These are phyloP conservation scores for Paratrypauchen microcephalus DNA, from an alignment of 2,797 vertebrate species.

Conservation along the genomic window DNA sequence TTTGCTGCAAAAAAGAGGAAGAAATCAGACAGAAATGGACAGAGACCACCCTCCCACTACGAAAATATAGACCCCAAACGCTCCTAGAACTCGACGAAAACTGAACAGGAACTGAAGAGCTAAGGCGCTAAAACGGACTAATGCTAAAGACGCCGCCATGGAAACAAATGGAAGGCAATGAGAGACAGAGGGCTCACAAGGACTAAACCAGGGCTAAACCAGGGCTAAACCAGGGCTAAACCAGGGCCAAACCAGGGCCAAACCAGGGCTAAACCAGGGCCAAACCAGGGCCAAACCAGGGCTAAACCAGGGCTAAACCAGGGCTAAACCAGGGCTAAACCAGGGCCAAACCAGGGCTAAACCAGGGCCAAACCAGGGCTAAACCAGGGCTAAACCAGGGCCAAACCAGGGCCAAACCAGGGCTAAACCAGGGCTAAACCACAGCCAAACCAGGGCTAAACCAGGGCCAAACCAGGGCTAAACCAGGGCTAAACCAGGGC, in stretches of 20 bases:
- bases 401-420: background rate
- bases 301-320: background rate
- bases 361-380: background rate
- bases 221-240: background rate
- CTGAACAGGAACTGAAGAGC: background rate
- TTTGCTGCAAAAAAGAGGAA: slow-evolving; percentile 42
- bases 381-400: background rate
- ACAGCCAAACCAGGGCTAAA: background rate
- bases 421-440: background rate
- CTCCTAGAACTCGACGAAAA: background rate
- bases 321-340: background rate
- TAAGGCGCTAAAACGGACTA: background rate
- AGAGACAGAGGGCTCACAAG: background rate
- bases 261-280: background rate
- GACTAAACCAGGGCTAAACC: background rate
- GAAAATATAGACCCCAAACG: slow-evolving; percentile 1
- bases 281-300: background rate
- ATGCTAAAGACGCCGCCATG: background rate
- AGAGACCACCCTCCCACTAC: slow-evolving; percentile 10
- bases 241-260: background rate
- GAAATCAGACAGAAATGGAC: slow-evolving; percentile 49
- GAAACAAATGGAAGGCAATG: background rate
- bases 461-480: background rate
- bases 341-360: background rate
- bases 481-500: background rate